Conservation (phyloP, 37 sponge, comb jelly and placozoan species). For the Halisarca cf. caerulea region DNA sequence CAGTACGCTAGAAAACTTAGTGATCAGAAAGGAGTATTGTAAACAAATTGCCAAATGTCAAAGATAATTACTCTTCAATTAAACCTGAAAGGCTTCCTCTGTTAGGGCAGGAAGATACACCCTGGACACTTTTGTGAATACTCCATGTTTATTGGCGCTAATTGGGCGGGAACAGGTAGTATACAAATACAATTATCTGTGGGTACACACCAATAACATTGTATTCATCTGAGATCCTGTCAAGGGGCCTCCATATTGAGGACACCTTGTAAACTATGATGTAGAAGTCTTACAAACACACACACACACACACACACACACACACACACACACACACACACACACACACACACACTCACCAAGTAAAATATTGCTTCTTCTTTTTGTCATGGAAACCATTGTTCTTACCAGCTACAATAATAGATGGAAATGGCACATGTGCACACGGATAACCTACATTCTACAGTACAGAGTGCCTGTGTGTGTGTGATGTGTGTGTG, state of each 20-base stretch:
- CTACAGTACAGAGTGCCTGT: too few relatives aligned
- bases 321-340: slow-evolving; percentile 1
- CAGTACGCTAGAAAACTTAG: too few relatives aligned
- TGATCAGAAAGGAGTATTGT: too few relatives aligned
- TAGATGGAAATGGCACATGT: background rate
- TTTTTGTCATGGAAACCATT: slow-evolving; percentile 8
- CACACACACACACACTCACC: slow-evolving; percentile 21
- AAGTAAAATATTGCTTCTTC: slow-evolving; percentile 24
- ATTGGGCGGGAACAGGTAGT: background rate
- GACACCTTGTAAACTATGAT: background rate
- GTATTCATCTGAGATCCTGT: too few relatives aligned
- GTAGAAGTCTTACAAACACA: background rate
- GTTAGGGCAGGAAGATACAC: background rate
- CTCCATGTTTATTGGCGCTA: background rate
- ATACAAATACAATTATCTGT: too few relatives aligned
- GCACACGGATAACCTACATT: too few relatives aligned
- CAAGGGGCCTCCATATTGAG: too few relatives aligned
- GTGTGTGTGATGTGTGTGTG: too few relatives aligned
- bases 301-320: too few relatives aligned
- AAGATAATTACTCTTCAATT: background rate
- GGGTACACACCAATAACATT: too few relatives aligned
- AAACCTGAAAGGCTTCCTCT: slow-evolving; percentile 6
- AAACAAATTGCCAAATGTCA: too few relatives aligned
- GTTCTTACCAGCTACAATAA: background rate
- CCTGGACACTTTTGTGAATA: background rate